These are phyloP conservation scores for Onychorhynchus coronatus DNA, from an alignment of 2,113 vertebrate genomes.

Conservation along the genomic window DNA sequence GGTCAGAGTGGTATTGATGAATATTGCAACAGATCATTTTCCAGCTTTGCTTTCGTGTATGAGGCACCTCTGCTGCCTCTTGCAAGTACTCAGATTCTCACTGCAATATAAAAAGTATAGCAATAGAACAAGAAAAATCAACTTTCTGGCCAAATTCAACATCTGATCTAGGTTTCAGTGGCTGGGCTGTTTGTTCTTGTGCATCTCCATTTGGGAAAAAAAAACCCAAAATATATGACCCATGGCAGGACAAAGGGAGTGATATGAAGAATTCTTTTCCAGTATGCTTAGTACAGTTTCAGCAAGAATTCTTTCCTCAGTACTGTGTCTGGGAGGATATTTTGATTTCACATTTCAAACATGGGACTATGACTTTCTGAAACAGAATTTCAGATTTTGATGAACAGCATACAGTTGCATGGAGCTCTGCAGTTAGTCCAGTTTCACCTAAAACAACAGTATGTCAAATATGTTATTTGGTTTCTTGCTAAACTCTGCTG, in stretches of 20 bases:
- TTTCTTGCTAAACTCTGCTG: not conserved
- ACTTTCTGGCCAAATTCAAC: not conserved
- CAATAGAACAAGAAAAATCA: not conserved
- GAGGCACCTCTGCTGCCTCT: not conserved
- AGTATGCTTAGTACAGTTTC: not conserved
- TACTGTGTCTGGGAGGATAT: not conserved
- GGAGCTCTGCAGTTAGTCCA: not conserved
- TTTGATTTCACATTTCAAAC: not conserved
- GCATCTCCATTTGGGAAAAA: rapidly evolving
- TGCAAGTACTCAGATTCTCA: not conserved
- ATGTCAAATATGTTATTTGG: not conserved
- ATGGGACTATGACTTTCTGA: not conserved
- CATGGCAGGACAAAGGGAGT: not conserved
- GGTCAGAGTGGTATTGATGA: not conserved
- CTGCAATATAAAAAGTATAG: not conserved
- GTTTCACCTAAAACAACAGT: not conserved
- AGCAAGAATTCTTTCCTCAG: not conserved
- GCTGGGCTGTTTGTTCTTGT: not conserved
- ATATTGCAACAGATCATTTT: not conserved
- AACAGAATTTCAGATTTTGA: not conserved
- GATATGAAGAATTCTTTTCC: not conserved
- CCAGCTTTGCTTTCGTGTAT: not conserved
- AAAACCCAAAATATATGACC: not conserved
- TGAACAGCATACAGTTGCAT: not conserved
- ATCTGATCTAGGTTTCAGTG: not conserved